These are phyloP conservation scores for Enchytraeus crypticus DNA, from an alignment of 2,888 invertebrate species.

Conservation along the genomic window DNA sequence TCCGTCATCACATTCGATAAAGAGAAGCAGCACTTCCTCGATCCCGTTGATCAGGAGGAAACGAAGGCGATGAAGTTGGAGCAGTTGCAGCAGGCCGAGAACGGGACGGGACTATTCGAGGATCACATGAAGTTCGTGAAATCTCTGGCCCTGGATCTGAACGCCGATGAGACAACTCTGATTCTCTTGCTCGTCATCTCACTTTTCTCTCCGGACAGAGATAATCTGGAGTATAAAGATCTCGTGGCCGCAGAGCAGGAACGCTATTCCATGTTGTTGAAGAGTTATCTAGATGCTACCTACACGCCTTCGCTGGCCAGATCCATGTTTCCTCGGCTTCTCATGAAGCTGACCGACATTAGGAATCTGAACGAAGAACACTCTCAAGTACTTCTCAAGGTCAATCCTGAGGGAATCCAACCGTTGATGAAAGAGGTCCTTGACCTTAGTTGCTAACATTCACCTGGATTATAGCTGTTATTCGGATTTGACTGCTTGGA, in stretches of 20 bases:
- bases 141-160: conserved; percentile 67
- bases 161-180: conserved; percentile 80
- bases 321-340: conserved; percentile 53
- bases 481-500: too few relatives aligned
- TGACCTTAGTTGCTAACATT: conserved; percentile 57
- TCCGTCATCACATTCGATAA: conserved; percentile 88
- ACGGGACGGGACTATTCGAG: conserved; percentile 39
- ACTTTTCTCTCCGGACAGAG: conserved; percentile 76
- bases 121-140: conserved; percentile 49
- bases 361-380: conserved; percentile 83
- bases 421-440: conserved; percentile 90
- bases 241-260: conserved; percentile 45
- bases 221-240: conserved; percentile 55
- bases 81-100: conserved; percentile 64
- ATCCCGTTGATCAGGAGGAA: conserved; percentile 51
- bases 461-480: too few relatives aligned
- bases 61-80: conserved; percentile 72
- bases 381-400: conserved; percentile 81
- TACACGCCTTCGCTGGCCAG: conserved; percentile 34
- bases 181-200: conserved; percentile 84
- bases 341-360: conserved; percentile 83
- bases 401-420: conserved; percentile 83
- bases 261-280: conserved; percentile 44
- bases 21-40: conserved; percentile 79
- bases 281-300: conserved; percentile 44